phyloP scores from a whole-genome alignment of 2,888 invertebrate genomes.

The Silvanus unidentatus region DNA sequence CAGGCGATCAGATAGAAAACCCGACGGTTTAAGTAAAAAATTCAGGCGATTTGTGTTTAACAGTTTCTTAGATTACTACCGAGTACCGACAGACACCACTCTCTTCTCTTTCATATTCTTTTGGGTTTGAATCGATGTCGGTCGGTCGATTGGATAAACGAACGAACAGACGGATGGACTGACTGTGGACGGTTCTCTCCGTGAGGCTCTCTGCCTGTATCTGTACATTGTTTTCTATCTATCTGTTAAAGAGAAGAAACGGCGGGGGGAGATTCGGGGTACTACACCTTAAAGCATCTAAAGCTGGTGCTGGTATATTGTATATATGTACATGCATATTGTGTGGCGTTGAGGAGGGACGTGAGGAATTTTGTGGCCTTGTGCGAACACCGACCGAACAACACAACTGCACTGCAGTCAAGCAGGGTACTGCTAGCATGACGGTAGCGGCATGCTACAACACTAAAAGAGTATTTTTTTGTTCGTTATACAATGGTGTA shows the following conservation, averaged over 20 bases:
- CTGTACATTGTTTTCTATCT: too few relatives aligned
- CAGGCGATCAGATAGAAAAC: conserved; percentile 42
- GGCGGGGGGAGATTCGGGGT: too few relatives aligned
- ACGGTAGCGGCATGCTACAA: conserved; percentile 47
- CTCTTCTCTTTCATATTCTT: too few relatives aligned
- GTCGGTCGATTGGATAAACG: too few relatives aligned
- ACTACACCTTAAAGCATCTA: too few relatives aligned
- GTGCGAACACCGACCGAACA: conserved; percentile 35
- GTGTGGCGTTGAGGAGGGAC: conserved; percentile 33
- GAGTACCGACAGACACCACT: conserved; percentile 35
- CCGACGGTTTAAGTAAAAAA: conserved; percentile 37
- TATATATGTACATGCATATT: too few relatives aligned
- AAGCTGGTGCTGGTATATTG: too few relatives aligned
- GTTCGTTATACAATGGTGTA: conserved; percentile 36
- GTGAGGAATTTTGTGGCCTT: conserved; percentile 46
- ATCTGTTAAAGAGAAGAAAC: too few relatives aligned
- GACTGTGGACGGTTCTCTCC: too few relatives aligned
- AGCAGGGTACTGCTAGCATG: conserved; percentile 57
- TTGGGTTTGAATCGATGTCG: too few relatives aligned
- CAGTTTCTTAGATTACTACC: conserved; percentile 47
- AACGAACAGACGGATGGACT: too few relatives aligned
- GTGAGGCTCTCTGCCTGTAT: too few relatives aligned
- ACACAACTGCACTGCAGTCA: conserved; percentile 42
- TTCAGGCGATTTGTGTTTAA: conserved; percentile 32
- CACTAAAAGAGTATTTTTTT: conserved; percentile 16